Conservation (phyloP, 2,888 invertebrate genomes). For the Tachystola acroxantha region DNA sequence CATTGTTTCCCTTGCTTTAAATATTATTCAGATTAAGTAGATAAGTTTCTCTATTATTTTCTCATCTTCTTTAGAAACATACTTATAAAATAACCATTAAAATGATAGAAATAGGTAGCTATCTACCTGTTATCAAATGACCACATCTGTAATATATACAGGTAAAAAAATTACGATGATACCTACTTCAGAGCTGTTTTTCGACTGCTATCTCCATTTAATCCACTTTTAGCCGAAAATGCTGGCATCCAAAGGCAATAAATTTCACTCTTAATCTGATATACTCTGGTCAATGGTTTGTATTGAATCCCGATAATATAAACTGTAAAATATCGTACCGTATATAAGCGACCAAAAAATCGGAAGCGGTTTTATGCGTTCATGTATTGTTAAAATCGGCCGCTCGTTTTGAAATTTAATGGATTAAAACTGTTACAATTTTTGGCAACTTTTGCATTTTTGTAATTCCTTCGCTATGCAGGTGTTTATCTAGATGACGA, state of each 20-base stretch:
- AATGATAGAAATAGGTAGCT: too few species aligned
- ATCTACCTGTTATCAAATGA: too few species aligned
- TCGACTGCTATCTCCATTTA: conserved; percentile 2
- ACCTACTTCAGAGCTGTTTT: conserved; percentile 1
- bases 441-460: too few species aligned
- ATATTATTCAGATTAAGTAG: too few species aligned
- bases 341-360: conserved; percentile 10
- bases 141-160: too few species aligned
- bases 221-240: conserved; percentile 6
- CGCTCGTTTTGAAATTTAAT: not conserved
- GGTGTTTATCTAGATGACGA: too few species aligned
- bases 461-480: too few species aligned
- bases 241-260: conserved; percentile 7
- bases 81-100: too few species aligned
- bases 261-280: conserved; percentile 11
- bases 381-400: conserved; percentile 1
- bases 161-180: too few species aligned
- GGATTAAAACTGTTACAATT: not conserved
- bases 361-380: conserved; percentile 4
- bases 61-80: too few species aligned
- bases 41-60: too few species aligned
- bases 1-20: too few species aligned
- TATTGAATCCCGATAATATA: conserved; percentile 9
- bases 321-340: conserved; percentile 10
- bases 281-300: conserved; percentile 9